These are phyloP conservation scores for Nothobranchius kuhntae DNA, from an alignment of 2,113 vertebrate species.

Conservation along the genomic window DNA sequence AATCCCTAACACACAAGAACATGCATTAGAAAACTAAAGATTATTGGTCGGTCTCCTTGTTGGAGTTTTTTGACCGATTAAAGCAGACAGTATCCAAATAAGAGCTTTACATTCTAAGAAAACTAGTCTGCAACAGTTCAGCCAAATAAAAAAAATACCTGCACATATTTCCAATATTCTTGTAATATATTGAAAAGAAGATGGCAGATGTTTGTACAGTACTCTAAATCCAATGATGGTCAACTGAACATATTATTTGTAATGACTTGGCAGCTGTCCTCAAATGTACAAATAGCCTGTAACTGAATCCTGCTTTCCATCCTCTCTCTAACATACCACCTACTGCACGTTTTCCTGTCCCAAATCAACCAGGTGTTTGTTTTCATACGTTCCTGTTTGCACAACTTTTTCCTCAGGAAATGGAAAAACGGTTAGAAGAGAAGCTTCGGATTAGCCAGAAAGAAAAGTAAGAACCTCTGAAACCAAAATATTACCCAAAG, in stretches of 20 bases:
- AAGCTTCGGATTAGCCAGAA: slow-evolving; percentile 93
- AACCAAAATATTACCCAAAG: background rate
- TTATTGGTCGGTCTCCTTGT: background rate
- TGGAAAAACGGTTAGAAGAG: slow-evolving; percentile 95
- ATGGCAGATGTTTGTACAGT: background rate
- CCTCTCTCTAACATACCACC: slow-evolving; percentile 23
- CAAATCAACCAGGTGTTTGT: slow-evolving; percentile 26
- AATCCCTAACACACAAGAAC: background rate
- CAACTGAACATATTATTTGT: slow-evolving; percentile 25
- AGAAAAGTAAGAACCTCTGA: slow-evolving; percentile 84
- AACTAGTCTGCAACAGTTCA: background rate
- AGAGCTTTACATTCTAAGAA: background rate
- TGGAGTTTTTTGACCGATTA: no score
- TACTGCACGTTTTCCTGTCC: slow-evolving; percentile 4
- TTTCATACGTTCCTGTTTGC: slow-evolving; percentile 20
- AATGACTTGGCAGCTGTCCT: slow-evolving; percentile 59
- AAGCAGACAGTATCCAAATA: background rate
- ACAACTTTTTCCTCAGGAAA: slow-evolving; percentile 83
- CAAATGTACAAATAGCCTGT: slow-evolving; percentile 79
- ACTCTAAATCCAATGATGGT: slow-evolving; percentile 28
- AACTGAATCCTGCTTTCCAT: slow-evolving; percentile 70
- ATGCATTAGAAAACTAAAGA: background rate
- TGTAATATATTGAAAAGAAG: background rate
- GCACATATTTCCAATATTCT: background rate
- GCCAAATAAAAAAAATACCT: background rate